Conservation (phyloP, 2,888 invertebrate genomes). For the Macrosiphum euphorbiae region DNA sequence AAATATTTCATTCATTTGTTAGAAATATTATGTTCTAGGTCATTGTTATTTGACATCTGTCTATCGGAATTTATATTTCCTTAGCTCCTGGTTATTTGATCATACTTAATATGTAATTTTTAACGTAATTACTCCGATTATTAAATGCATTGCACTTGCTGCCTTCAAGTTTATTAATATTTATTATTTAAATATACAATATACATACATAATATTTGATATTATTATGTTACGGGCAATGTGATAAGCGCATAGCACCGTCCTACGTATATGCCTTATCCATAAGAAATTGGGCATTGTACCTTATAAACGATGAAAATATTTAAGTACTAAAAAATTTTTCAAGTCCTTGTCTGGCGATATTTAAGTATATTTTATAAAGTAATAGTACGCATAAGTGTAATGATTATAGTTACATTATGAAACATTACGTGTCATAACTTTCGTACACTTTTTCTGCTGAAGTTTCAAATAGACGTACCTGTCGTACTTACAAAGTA, state of each 20-base stretch:
- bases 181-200: background rate
- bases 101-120: background rate
- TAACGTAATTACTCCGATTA: background rate
- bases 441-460: background rate
- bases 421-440: background rate
- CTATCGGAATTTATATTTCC: background rate
- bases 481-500: no score
- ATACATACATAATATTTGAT: no score
- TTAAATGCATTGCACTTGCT: no score
- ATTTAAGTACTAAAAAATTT: background rate
- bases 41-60: background rate
- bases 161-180: background rate
- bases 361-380: background rate
- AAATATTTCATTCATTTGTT: constrained; percentile 3
- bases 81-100: background rate
- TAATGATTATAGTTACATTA: background rate
- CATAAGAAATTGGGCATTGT: background rate
- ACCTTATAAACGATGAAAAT: background rate
- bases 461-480: background rate
- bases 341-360: background rate
- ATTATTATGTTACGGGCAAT: background rate
- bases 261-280: background rate
- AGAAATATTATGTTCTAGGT: background rate
- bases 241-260: background rate
- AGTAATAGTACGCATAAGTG: background rate